phyloP scores from a whole-genome alignment of 2,888 invertebrate species.

The Leucozona laternaria region DNA sequence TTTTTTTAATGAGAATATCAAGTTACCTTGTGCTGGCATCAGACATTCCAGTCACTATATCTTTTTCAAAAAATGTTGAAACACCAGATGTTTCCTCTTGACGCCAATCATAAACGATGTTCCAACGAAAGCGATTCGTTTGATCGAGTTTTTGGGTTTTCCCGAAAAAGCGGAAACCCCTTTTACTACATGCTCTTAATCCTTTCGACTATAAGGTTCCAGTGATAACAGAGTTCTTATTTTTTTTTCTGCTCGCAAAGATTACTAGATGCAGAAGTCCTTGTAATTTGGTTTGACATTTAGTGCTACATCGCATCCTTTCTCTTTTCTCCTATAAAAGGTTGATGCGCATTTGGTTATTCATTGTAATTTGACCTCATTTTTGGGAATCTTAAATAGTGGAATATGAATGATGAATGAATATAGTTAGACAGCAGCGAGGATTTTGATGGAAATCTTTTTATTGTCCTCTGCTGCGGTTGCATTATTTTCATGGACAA shows the following conservation, averaged over 20 bases:
- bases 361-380: slow-evolving; percentile 73
- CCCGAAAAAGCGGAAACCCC: slow-evolving; percentile 37
- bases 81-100: slow-evolving; percentile 60
- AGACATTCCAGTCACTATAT: slow-evolving; percentile 24
- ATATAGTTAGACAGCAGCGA: not conserved
- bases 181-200: slow-evolving; percentile 51
- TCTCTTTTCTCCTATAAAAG: slow-evolving; percentile 1
- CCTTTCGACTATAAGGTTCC: slow-evolving; percentile 66
- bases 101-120: slow-evolving; percentile 49
- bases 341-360: slow-evolving; percentile 63
- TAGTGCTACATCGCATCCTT: slow-evolving; percentile 53
- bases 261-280: slow-evolving; percentile 38
- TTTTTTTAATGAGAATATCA: slow-evolving; percentile 65
- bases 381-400: slow-evolving; percentile 16
- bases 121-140: not conserved
- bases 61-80: not conserved
- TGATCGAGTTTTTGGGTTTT: slow-evolving; percentile 28
- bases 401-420: slow-evolving; percentile 23
- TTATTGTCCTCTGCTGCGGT: slow-evolving; percentile 39
- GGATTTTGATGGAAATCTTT: slow-evolving; percentile 38
- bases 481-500: slow-evolving; percentile 50
- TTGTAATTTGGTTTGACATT: slow-evolving; percentile 73
- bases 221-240: slow-evolving; percentile 43
- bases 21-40: slow-evolving; percentile 49
- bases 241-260: slow-evolving; percentile 12